Evolutionary conservation across 2,888 invertebrate species (phyloP).

Genomic region (Marasmarcha lunaedactyla): DNA sequence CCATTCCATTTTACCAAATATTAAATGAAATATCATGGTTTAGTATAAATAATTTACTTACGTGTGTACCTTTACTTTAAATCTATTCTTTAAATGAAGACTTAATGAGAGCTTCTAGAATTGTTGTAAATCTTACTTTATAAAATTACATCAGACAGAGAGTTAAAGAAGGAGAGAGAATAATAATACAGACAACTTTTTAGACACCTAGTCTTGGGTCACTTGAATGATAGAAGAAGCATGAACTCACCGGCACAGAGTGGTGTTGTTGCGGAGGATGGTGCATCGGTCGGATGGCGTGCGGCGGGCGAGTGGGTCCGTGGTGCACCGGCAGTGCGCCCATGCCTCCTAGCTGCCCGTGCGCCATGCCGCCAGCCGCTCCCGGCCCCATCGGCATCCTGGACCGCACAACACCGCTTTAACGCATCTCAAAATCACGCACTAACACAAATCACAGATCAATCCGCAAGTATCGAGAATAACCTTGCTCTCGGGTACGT

Average conservation of each 20-base stretch:
- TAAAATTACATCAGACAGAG: too few relatives aligned
- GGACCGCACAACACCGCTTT: constrained; percentile 14
- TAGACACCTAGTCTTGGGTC: too few relatives aligned
- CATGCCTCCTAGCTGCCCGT: constrained; percentile 33
- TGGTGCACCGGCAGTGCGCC: constrained; percentile 38
- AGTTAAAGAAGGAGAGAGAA: too few relatives aligned
- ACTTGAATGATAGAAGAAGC: too few relatives aligned
- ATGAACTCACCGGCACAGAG: constrained; percentile 36
- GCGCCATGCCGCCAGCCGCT: constrained; percentile 40
- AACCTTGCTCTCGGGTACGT: constrained; percentile 14
- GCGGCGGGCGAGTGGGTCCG: constrained; percentile 42
- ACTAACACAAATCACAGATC: neutral
- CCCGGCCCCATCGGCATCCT: constrained; percentile 29
- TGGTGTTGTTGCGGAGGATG: constrained; percentile 49
- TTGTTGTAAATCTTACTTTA: too few relatives aligned
- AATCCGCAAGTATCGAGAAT: constrained; percentile 4
- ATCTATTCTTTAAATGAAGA: too few relatives aligned
- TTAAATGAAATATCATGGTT: too few relatives aligned
- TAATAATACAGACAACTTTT: too few relatives aligned
- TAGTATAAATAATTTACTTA: too few relatives aligned
- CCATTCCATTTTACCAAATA: too few relatives aligned
- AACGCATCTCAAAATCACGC: constrained; percentile 6
- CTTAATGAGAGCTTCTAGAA: too few relatives aligned
- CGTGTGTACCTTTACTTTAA: too few relatives aligned
- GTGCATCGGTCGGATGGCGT: constrained; percentile 53